These are phyloP conservation scores for Hetaerina titia DNA, from an alignment of 2,888 invertebrate genomes.

Conservation along the genomic window DNA sequence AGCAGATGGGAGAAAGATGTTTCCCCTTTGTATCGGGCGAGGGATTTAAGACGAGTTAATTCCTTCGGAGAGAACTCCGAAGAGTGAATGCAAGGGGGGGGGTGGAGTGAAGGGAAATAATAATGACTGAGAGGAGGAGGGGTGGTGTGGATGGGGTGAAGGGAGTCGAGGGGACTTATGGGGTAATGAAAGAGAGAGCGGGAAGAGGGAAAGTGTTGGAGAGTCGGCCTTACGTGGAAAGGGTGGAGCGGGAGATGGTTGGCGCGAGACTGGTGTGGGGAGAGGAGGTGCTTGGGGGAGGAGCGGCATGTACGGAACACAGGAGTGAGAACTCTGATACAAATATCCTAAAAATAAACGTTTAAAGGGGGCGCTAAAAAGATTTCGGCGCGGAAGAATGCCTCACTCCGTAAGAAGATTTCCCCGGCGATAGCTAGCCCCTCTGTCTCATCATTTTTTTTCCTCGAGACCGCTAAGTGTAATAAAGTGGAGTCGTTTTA, in stretches of 20 bases:
- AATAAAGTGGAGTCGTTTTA: constrained; percentile 32
- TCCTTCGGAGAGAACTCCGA: background rate
- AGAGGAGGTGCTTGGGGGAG: too few relatives aligned
- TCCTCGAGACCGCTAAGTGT: background rate
- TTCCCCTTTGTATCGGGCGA: constrained; percentile 23
- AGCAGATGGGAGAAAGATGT: background rate
- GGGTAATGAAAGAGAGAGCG: background rate
- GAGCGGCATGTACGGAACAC: background rate
- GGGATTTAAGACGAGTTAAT: constrained; percentile 30
- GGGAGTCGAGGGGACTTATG: background rate
- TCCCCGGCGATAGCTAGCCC: background rate
- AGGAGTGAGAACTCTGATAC: background rate
- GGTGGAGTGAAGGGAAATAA: background rate
- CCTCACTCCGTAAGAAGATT: background rate
- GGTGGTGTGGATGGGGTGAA: background rate
- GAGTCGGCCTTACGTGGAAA: background rate
- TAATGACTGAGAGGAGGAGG: background rate
- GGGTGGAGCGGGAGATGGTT: too few relatives aligned
- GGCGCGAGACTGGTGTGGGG: too few relatives aligned
- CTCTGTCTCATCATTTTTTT: background rate
- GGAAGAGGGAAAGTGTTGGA: background rate
- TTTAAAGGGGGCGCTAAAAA: background rate
- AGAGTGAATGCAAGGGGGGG: background rate
- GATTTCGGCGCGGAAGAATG: background rate
- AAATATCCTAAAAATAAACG: background rate